Evolutionary conservation across 2,888 invertebrate species (phyloP).

Genomic region (Nephrotoma appendiculata): DNA sequence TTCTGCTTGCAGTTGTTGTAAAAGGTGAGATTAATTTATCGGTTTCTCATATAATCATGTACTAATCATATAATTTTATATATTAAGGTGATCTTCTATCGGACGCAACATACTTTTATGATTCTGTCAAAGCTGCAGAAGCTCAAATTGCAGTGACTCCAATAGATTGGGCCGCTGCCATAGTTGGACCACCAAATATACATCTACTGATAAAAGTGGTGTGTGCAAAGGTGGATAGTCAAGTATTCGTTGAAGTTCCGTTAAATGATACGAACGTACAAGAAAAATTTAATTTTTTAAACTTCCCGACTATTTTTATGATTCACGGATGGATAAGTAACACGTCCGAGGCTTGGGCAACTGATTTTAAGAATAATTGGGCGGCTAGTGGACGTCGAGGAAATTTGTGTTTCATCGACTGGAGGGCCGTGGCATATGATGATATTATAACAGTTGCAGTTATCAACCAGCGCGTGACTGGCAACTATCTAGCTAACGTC

Average conservation of each 20-base stretch:
- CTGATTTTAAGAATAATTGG: neutral
- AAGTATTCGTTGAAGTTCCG: neutral
- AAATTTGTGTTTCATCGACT: neutral
- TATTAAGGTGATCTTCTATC: no score
- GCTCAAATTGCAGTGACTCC: neutral
- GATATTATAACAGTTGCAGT: neutral
- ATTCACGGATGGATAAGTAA: neutral
- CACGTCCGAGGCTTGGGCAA: neutral
- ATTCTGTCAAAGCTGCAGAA: no score
- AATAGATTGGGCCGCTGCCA: neutral
- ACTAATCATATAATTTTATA: neutral
- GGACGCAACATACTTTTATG: no score
- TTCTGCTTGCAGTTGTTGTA: neutral
- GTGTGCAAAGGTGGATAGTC: neutral
- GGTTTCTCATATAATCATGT: neutral
- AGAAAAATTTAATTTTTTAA: neutral
- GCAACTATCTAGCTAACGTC: neutral
- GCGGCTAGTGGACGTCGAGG: neutral
- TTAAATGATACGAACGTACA: neutral
- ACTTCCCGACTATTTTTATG: neutral
- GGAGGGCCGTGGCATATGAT: neutral
- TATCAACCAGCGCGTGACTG: neutral
- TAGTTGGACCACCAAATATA: neutral
- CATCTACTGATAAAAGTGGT: neutral
- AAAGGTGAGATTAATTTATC: no score